Base-by-base conservation (phyloP, 2,888 invertebrate genomes). In the Drosophila eohydei region DNA sequence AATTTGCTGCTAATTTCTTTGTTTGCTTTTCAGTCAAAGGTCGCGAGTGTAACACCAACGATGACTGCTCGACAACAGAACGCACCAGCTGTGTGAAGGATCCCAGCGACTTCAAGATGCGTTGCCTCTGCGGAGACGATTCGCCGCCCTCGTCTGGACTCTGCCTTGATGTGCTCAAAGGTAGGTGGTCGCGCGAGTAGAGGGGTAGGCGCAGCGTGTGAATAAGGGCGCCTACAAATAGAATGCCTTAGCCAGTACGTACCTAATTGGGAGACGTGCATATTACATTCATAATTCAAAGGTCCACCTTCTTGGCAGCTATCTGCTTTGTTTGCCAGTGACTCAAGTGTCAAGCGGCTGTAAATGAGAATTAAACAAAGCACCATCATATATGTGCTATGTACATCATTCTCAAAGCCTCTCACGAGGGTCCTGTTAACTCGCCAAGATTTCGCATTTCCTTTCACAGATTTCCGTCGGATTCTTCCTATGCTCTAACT, bases 71-170 rank as follows among this genome's bases (percentile, higher is more conserved):
- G 0, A 94, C 94, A 2, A 95, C 95, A 79, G 94, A 94, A 81
- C 94, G 94, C 77, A 95, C 95, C 2, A 95, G 95, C 21, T 96
- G 96, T 77, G 95, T 95, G 12, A 92, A 94, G 61, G 95, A 95
- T 38, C 94, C 94, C 54, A 94, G 94, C 78, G 96, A 96, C 83
- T 93, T 94, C 2, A 94, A 94, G 74, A 93, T 94, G 16, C 93
- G 95, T 7, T 96, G 96, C 80, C 94, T 96, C 0, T 96, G 96
- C 72, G 95, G 95, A 0, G 95, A 96, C 92, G 95, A 95, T 91
- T 92, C 94, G 3, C 94, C 95, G 0, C 96, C 96, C 0, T 91
- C 94, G 9, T 96, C 96, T 80, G 96, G 96, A 9, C 94, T 94
- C 50, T 96, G 96, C 84, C 94, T 94, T 50, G 94, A 95, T 58